Evolutionary conservation across 2,797 vertebrate genomes (phyloP).

Genomic region (Notolepis coatsorum): DNA sequence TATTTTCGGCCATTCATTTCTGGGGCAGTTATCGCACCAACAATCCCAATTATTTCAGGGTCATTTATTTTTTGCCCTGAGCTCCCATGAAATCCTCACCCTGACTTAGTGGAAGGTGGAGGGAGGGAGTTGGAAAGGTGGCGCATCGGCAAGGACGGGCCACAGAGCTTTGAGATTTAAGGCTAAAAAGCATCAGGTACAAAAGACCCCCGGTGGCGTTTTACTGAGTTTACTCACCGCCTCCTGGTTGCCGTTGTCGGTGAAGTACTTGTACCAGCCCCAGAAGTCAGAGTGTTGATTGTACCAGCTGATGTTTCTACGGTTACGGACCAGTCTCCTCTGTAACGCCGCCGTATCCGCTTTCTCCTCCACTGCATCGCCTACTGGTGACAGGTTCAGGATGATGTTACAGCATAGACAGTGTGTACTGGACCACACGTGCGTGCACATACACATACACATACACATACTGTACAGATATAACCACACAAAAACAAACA

Average conservation of each 20-base stretch:
- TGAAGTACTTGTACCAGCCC: conserved; percentile 86
- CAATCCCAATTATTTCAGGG: no score
- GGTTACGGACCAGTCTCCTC: conserved; percentile 76
- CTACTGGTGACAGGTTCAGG: conserved; percentile 28
- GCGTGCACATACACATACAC: neutral
- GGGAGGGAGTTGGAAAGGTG: neutral
- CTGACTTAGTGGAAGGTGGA: no score
- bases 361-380: conserved; percentile 54
- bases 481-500: neutral
- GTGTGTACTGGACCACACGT: neutral
- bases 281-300: conserved; percentile 86
- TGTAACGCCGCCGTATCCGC: conserved; percentile 33
- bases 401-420: neutral
- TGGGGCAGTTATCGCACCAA: no score
- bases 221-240: conserved; percentile 78
- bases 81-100: no score
- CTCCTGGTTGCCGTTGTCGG: conserved; percentile 80
- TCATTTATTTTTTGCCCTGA: no score
- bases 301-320: conserved; percentile 87
- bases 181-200: no score
- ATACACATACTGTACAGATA: no score
- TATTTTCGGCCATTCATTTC: no score
- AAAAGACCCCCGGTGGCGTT: no score
- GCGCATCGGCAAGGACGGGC: neutral
- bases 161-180: neutral